Evolutionary conservation across 2,888 invertebrate species (phyloP).

Genomic region (Metopia argyrocephala): DNA sequence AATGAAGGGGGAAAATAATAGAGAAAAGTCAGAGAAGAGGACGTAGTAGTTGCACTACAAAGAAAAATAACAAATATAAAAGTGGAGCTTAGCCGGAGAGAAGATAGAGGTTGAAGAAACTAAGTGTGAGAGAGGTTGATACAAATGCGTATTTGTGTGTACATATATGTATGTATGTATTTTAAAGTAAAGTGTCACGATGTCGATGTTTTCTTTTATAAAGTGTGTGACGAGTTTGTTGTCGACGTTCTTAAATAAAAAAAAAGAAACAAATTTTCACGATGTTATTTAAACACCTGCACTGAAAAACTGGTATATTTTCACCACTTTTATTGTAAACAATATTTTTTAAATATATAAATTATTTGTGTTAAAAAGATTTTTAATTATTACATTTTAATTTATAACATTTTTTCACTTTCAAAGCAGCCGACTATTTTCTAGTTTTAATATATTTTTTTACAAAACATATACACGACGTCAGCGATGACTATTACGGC

Average conservation of each 20-base stretch:
- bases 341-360: conserved; percentile 14
- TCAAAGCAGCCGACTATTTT: conserved; percentile 24
- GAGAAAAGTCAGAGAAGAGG: conserved; percentile 32
- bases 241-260: conserved; percentile 38
- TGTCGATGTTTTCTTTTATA: conserved; percentile 45
- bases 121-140: neutral
- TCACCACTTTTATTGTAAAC: conserved; percentile 5
- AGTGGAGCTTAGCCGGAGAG: conserved; percentile 18
- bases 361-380: conserved; percentile 4
- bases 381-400: conserved; percentile 52
- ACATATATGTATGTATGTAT: conserved; percentile 42
- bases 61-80: conserved; percentile 44
- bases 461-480: conserved; percentile 53
- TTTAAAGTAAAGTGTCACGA: conserved; percentile 62
- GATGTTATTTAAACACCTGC: conserved; percentile 51
- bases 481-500: conserved; percentile 50
- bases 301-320: conserved; percentile 52
- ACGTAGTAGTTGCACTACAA: conserved; percentile 59
- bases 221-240: conserved; percentile 59
- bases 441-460: conserved; percentile 22
- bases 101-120: neutral
- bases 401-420: conserved; percentile 23
- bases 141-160: conserved; percentile 6
- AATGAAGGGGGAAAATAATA: conserved; percentile 19
- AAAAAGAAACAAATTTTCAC: conserved; percentile 24